Conservation (phyloP, 2,797 vertebrate species). For the Chelonia mydas region DNA sequence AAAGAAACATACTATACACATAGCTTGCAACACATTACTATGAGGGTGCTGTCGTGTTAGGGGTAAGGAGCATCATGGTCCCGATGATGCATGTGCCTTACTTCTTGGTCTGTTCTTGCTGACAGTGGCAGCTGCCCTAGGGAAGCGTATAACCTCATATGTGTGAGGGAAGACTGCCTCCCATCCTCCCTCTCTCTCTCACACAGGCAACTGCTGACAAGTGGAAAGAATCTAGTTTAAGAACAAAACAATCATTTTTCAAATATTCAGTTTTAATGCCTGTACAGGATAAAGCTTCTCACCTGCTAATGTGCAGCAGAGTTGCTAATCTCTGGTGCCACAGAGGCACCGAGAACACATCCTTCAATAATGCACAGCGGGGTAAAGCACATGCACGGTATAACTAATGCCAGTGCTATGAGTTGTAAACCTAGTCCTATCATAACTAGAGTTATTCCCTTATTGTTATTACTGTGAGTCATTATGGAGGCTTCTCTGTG, state of each 20-base stretch:
- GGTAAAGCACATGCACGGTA: fast-evolving
- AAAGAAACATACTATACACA: not conserved
- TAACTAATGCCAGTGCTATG: not conserved
- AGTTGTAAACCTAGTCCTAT: not conserved
- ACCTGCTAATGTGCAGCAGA: conserved; percentile 27
- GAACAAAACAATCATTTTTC: not conserved
- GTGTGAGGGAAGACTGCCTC: not conserved
- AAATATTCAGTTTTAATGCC: not conserved
- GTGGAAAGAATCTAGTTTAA: not conserved
- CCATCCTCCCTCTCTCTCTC: not conserved
- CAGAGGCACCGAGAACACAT: fast-evolving
- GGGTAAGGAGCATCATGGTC: fast-evolving
- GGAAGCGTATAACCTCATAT: conserved; percentile 3
- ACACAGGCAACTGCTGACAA: not conserved
- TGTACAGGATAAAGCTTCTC: conserved; percentile 5
- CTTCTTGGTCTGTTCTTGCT: not conserved
- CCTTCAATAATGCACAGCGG: fast-evolving
- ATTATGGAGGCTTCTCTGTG: not conserved
- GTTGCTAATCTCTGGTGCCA: conserved; percentile 58
- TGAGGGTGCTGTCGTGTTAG: not conserved
- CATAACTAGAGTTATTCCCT: not conserved
- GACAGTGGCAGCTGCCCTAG: not conserved
- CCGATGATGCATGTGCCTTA: not conserved
- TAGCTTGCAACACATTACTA: not conserved
- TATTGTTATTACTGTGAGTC: not conserved